Evolutionary conservation across 2,113 vertebrate genomes (phyloP).

Genomic region (Charadrius vociferus): DNA sequence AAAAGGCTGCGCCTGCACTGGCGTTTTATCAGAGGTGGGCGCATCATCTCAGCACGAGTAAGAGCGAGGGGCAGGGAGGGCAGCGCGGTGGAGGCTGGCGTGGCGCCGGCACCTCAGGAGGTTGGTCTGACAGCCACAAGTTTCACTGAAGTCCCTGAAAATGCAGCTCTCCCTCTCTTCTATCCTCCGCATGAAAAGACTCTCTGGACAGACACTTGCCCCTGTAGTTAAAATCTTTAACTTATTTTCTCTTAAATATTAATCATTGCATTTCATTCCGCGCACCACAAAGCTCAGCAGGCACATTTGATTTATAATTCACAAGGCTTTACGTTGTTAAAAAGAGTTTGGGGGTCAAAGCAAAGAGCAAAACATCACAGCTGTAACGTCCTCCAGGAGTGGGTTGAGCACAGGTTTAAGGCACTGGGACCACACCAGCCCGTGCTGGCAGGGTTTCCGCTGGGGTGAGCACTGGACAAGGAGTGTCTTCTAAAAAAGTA

Average conservation of each 20-base stretch:
- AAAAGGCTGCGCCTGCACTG: too few relatives aligned
- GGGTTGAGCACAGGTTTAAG: neutral
- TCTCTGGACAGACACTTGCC: neutral
- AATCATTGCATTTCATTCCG: conserved; percentile 60
- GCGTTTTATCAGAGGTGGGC: neutral
- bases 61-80: neutral
- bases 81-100: neutral
- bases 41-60: fast-evolving
- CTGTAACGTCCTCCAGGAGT: neutral
- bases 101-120: neutral
- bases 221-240: conserved; percentile 42
- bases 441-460: neutral
- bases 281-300: conserved; percentile 52
- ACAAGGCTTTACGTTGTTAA: conserved; percentile 28
- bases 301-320: conserved; percentile 37
- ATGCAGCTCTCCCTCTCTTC: neutral
- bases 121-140: neutral
- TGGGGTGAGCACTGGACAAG: neutral
- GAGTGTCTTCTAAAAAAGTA: neutral
- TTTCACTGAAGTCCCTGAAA: neutral
- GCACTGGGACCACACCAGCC: neutral
- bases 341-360: neutral
- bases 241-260: conserved; percentile 70
- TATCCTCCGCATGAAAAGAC: neutral
- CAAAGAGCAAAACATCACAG: neutral